These are phyloP conservation scores for Zaprionus ghesquierei DNA, from an alignment of 1,140 invertebrate genomes.

Conservation along the genomic window DNA sequence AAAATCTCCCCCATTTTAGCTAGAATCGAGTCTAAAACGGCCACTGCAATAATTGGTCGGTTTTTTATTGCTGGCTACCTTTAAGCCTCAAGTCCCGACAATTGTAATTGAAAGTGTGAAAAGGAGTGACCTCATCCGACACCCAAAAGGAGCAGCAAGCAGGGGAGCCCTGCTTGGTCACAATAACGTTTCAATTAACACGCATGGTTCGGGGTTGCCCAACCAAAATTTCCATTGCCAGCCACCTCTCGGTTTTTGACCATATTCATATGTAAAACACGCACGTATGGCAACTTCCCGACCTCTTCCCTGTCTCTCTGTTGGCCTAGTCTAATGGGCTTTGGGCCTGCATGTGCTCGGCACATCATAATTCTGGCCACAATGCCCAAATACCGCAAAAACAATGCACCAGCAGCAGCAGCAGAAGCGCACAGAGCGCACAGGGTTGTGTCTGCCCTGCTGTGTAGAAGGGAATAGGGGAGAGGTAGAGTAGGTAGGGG, in stretches of 20 bases:
- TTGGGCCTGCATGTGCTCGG: constrained; percentile 26
- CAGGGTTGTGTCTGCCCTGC: background rate
- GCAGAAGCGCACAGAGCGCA: background rate
- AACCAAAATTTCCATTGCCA: constrained; percentile 7
- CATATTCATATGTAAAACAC: constrained; percentile 78
- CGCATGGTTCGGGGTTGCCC: constrained; percentile 36
- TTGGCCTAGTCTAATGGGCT: constrained; percentile 55
- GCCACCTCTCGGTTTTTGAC: constrained; percentile 33
- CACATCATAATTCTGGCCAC: constrained; percentile 75
- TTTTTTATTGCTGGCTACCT: background rate
- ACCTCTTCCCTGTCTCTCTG: constrained; percentile 1
- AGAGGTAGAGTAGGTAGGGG: background rate
- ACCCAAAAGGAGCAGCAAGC: constrained; percentile 1
- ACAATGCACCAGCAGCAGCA: constrained; percentile 46
- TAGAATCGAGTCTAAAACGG: no score
- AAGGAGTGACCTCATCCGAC: constrained; percentile 11
- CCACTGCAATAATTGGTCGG: background rate
- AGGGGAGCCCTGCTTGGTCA: constrained; percentile 40
- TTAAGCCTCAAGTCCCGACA: constrained; percentile 31
- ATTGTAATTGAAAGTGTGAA: constrained; percentile 70
- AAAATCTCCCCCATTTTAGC: no score
- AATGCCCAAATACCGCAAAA: constrained; percentile 78
- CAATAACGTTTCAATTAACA: constrained; percentile 80
- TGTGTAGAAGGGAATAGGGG: background rate
- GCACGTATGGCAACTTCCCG: constrained; percentile 48